Evolutionary conservation across 35 echinoderm and acorn worm species (phyloP).

Genomic region (Apostichopus parvimensis): DNA sequence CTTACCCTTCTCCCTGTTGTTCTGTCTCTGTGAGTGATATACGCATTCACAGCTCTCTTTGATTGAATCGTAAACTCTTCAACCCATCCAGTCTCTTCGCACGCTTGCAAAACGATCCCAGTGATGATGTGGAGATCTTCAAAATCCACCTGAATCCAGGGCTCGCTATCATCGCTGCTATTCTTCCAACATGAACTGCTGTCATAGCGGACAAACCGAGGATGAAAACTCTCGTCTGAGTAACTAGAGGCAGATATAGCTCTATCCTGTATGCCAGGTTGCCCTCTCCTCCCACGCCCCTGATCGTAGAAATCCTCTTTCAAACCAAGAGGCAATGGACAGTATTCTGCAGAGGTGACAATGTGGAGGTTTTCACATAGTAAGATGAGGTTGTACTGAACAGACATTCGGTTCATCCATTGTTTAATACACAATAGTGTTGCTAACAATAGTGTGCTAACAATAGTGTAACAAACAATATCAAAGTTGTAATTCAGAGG

Average conservation of each 20-base stretch:
- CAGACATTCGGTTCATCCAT: background rate
- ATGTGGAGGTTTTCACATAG: too few relatives aligned
- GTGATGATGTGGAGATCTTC: conserved; percentile 66
- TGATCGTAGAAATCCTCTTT: conserved; percentile 17
- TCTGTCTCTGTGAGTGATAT: conserved; percentile 2
- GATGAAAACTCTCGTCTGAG: conserved; percentile 50
- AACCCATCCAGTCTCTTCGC: conserved; percentile 55
- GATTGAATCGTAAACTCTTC: conserved; percentile 58
- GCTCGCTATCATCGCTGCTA: conserved; percentile 35
- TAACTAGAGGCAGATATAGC: conserved; percentile 69
- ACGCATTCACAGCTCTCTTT: conserved; percentile 40
- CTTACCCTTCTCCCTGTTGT: background rate
- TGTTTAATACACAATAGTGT: background rate
- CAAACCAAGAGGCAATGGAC: conserved; percentile 83
- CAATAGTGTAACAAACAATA: too few relatives aligned
- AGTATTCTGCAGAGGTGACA: conserved; percentile 43
- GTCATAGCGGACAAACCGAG: conserved; percentile 51
- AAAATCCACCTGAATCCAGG: conserved; percentile 76
- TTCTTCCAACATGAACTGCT: conserved; percentile 68
- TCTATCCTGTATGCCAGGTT: conserved; percentile 38
- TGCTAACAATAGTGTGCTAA: too few relatives aligned
- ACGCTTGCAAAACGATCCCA: conserved; percentile 69
- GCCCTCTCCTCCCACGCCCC: background rate
- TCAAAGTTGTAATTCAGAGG: too few relatives aligned
- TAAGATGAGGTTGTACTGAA: background rate